These are phyloP conservation scores for Athene noctua DNA, from an alignment of 2,113 vertebrate genomes.

Conservation along the genomic window DNA sequence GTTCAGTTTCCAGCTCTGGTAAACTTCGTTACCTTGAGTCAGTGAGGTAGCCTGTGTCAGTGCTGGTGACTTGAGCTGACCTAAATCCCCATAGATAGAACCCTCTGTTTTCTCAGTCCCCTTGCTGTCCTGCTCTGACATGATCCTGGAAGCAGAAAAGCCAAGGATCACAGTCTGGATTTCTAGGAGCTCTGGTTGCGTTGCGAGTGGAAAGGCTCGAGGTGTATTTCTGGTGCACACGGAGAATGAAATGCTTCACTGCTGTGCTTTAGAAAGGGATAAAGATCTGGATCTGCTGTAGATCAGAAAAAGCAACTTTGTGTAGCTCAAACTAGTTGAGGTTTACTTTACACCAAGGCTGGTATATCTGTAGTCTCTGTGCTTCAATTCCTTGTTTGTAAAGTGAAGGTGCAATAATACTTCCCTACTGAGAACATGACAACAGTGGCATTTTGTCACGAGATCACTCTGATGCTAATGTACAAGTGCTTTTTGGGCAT, in stretches of 20 bases:
- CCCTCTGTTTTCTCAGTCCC: no score
- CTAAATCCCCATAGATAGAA: background rate
- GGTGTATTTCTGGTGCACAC: background rate
- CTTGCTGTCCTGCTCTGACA: background rate
- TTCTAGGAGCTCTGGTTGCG: background rate
- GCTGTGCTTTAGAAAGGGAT: background rate
- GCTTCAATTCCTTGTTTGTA: background rate
- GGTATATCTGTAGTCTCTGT: background rate
- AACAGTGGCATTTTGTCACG: background rate
- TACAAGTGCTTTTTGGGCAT: background rate
- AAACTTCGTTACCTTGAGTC: background rate
- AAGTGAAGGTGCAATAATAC: background rate
- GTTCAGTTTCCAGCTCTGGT: background rate
- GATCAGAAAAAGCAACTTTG: background rate
- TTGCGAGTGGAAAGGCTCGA: background rate
- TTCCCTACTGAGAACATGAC: background rate
- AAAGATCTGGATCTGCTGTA: background rate
- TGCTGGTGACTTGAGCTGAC: background rate
- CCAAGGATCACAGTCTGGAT: background rate
- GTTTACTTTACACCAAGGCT: no score
- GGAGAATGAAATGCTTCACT: background rate
- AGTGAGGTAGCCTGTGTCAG: background rate
- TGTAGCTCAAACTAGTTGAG: background rate
- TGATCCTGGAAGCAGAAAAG: background rate
- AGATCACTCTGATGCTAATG: background rate